These are phyloP conservation scores for Periophthalmodon schlosseri DNA, from an alignment of 2,113 vertebrate genomes.

Conservation along the genomic window DNA sequence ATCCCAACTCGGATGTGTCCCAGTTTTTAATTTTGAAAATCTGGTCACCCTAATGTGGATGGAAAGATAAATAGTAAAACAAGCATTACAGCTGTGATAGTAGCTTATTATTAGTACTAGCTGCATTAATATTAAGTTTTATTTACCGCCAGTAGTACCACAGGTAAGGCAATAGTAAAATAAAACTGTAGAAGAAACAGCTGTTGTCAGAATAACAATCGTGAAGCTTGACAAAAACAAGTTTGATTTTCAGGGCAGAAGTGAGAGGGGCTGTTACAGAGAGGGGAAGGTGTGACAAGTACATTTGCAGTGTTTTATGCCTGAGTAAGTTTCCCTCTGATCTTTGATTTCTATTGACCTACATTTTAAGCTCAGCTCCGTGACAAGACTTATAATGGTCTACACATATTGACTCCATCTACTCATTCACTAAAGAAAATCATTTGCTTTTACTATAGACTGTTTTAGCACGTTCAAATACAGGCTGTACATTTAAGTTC, in stretches of 20 bases:
- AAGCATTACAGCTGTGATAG: too few species aligned
- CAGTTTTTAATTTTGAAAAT: too few species aligned
- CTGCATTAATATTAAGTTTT: too few species aligned
- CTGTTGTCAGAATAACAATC: not conserved
- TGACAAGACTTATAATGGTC: slow-evolving; percentile 16
- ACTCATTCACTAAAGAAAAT: not conserved
- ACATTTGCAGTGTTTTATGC: slow-evolving; percentile 30
- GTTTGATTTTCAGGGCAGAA: not conserved
- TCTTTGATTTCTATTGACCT: slow-evolving; percentile 33
- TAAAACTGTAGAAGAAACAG: too few species aligned
- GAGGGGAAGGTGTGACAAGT: not conserved
- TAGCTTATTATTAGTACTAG: too few species aligned
- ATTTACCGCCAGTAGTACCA: too few species aligned
- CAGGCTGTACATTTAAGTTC: not conserved
- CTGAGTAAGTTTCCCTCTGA: slow-evolving; percentile 19
- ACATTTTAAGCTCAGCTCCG: slow-evolving; percentile 11
- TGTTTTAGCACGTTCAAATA: not conserved
- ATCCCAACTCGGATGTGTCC: too few species aligned
- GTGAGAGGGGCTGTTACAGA: not conserved
- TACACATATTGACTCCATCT: slow-evolving; percentile 9
- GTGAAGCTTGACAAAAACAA: not conserved
- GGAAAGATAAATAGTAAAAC: not conserved
- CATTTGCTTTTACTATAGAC: slow-evolving; percentile 1
- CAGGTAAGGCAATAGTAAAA: too few species aligned
- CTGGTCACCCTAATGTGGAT: too few species aligned